phyloP scores from a whole-genome alignment of 2,797 vertebrate genomes.

The Sciaenops ocellatus region DNA sequence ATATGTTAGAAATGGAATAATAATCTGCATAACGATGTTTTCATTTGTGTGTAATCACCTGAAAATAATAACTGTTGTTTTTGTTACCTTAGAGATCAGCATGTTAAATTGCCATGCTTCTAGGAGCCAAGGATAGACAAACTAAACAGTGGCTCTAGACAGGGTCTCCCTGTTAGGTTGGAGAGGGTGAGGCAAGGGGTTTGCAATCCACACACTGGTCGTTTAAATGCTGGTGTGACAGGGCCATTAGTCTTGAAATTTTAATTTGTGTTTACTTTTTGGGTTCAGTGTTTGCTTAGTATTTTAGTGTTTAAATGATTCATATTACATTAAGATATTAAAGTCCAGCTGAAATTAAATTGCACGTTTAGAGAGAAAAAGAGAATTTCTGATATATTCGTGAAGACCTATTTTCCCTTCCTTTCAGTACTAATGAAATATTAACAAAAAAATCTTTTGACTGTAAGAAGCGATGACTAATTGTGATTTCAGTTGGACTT shows the following conservation, averaged over 20 bases:
- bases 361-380: background rate
- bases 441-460: background rate
- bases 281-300: background rate
- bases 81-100: no score
- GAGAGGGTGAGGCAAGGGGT: no score
- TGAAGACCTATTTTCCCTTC: background rate
- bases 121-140: no score
- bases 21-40: no score
- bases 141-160: no score
- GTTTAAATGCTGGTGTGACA: background rate
- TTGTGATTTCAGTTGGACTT: slow-evolving; percentile 16
- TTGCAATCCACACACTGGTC: no score
- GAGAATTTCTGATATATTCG: background rate
- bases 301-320: background rate
- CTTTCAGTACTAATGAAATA: slow-evolving; percentile 1
- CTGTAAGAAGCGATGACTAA: background rate
- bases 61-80: no score
- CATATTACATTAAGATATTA: background rate
- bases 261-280: background rate
- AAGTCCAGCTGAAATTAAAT: slow-evolving; percentile 1
- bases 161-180: no score
- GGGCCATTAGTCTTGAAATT: background rate
- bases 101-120: no score
- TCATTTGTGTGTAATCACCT: no score
- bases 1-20: no score